These are phyloP conservation scores for Clamator glandarius DNA, from an alignment of 2,797 vertebrate species.

Conservation along the genomic window DNA sequence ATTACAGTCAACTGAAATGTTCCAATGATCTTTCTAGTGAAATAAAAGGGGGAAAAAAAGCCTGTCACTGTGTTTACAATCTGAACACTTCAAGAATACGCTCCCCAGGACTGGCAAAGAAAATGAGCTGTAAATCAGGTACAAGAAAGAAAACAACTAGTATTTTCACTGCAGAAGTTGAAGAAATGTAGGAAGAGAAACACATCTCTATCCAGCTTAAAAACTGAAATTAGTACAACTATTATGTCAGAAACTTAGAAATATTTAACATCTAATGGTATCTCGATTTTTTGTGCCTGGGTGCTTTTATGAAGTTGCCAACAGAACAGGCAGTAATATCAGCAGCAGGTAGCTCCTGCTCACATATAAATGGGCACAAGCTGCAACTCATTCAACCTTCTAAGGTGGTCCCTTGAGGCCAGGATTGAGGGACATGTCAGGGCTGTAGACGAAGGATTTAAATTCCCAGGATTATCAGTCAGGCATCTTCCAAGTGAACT, in stretches of 20 bases:
- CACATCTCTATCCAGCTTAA: background rate
- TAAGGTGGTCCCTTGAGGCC: slow-evolving; percentile 63
- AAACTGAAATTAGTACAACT: background rate
- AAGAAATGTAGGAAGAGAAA: background rate
- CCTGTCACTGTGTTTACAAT: background rate
- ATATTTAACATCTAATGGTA: background rate
- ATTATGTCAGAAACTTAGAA: background rate
- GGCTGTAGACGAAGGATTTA: slow-evolving; percentile 39
- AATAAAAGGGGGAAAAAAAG: background rate
- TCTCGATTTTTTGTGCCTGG: background rate
- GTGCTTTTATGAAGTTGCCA: background rate
- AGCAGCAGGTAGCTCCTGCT: background rate
- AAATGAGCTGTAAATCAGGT: background rate
- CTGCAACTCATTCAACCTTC: slow-evolving; percentile 41
- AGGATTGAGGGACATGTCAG: slow-evolving; percentile 43
- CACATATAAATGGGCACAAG: slow-evolving; percentile 11
- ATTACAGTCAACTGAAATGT: background rate
- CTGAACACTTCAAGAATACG: background rate
- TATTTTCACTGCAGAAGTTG: background rate
- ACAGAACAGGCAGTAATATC: background rate
- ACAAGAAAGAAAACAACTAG: background rate
- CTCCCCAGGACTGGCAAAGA: background rate
- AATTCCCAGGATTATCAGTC: slow-evolving; percentile 60
- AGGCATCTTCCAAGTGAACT: slow-evolving; percentile 41
- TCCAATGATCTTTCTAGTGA: background rate